These are phyloP conservation scores for Bucorvus abyssinicus DNA, from an alignment of 2,797 vertebrate genomes.

Conservation along the genomic window DNA sequence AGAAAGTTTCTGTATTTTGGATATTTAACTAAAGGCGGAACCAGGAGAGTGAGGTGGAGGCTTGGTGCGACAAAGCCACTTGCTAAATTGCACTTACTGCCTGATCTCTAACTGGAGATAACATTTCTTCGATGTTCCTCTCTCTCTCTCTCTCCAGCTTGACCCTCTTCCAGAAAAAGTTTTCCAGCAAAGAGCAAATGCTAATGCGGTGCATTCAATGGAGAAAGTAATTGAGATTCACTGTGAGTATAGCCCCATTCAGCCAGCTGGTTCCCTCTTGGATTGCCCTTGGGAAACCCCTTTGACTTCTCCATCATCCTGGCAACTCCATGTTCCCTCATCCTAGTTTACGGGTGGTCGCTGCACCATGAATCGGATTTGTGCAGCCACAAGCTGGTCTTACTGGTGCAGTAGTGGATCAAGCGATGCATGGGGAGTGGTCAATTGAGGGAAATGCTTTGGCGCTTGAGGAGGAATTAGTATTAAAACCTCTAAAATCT, in stretches of 20 bases:
- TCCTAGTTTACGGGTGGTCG: not conserved
- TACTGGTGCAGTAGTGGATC: fast-evolving
- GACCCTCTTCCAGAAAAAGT: conserved; percentile 90
- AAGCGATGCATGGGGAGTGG: fast-evolving
- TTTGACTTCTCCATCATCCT: not conserved
- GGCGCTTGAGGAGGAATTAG: not conserved
- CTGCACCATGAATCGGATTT: not conserved
- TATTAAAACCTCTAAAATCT: not conserved
- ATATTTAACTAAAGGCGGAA: not conserved
- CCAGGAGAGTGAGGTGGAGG: not conserved
- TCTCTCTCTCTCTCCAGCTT: conserved; percentile 76
- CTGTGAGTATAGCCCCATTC: conserved; percentile 76
- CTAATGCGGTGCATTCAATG: conserved; percentile 90
- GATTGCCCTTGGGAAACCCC: not conserved
- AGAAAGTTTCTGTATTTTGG: not conserved
- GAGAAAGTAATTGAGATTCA: conserved; percentile 93
- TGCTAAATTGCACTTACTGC: not conserved
- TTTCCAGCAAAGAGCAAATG: conserved; percentile 89
- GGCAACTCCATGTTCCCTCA: not conserved
- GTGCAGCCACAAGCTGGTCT: not conserved
- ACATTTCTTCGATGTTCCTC: not conserved
- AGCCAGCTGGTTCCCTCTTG: not conserved
- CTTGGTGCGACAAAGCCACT: not conserved
- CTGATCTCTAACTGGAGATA: not conserved
- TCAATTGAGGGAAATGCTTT: not conserved